A percentile compares a stretch with the other conserved stretches of the same genome.
Evolutionary conservation across 2,888 invertebrate genomes (phyloP).

Genomic region (Tenthredo amoena): DNA sequence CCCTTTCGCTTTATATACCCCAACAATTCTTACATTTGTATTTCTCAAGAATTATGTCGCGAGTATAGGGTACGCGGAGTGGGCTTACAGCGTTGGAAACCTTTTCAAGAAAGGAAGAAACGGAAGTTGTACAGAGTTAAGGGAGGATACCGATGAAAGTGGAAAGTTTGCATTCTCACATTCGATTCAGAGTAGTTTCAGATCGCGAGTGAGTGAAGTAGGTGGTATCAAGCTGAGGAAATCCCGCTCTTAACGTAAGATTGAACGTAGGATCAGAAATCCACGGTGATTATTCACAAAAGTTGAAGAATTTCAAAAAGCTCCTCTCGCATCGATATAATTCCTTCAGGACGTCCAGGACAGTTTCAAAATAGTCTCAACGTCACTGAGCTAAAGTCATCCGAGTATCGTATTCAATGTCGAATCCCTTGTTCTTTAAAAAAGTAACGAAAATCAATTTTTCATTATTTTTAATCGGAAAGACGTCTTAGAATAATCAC

Average conservation of each 20-base stretch:
- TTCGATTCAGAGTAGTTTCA: neutral
- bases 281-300: neutral
- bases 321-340: too few relatives aligned
- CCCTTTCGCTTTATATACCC: neutral
- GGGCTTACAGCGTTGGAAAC: neutral
- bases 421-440: neutral
- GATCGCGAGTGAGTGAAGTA: neutral
- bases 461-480: neutral
- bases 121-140: neutral
- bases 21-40: neutral
- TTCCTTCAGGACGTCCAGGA: too few relatives aligned
- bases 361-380: too few relatives aligned
- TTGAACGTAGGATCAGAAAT: neutral
- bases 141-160: neutral
- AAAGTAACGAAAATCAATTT: neutral
- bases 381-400: too few relatives aligned
- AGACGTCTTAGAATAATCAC: neutral
- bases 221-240: neutral
- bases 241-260: neutral
- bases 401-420: too few relatives aligned
- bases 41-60: slow-evolving; percentile 2
- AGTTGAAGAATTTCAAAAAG: too few relatives aligned
- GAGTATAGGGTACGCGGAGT: neutral
- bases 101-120: neutral
- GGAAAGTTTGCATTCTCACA: neutral